These are phyloP conservation scores for Lysiphlebus fabarum DNA, from an alignment of 1,140 invertebrate species.

Conservation along the genomic window DNA sequence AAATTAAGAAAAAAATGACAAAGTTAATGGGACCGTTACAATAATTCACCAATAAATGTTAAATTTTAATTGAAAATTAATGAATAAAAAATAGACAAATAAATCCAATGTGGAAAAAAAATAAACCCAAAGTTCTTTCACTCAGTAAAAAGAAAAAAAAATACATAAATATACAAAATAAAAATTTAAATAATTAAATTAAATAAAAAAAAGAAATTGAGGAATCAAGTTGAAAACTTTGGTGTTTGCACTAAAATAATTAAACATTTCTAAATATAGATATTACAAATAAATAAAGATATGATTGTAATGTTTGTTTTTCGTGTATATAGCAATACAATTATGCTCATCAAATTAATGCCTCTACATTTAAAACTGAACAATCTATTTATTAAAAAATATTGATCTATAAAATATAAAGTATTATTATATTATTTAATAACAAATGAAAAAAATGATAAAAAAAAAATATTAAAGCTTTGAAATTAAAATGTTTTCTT, in stretches of 20 bases:
- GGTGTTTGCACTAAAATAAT: conserved; percentile 54
- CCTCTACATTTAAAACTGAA: too few species aligned
- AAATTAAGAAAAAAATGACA: too few species aligned
- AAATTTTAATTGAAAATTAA: too few species aligned
- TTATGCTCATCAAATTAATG: neutral
- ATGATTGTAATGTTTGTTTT: conserved; percentile 57
- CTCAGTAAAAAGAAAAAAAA: too few species aligned
- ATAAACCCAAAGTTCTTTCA: conserved; percentile 8
- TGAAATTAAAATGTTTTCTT: neutral
- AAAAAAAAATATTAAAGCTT: neutral
- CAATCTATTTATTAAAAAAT: neutral
- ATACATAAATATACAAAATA: conserved; percentile 2
- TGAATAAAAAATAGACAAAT: too few species aligned
- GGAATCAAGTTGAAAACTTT: conserved; percentile 43
- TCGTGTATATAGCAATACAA: conserved; percentile 54
- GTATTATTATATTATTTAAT: too few species aligned
- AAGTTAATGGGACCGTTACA: too few species aligned
- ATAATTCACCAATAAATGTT: too few species aligned
- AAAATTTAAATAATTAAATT: conserved; percentile 32
- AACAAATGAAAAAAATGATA: too few species aligned
- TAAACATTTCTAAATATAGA: conserved; percentile 53
- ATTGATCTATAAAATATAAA: too few species aligned
- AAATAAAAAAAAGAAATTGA: conserved; percentile 34
- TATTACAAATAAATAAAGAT: too few species aligned
- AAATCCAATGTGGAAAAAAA: conserved; percentile 23